Evolutionary conservation across 2,888 invertebrate genomes (phyloP).

Genomic region (Pharmacophagus antenor): DNA sequence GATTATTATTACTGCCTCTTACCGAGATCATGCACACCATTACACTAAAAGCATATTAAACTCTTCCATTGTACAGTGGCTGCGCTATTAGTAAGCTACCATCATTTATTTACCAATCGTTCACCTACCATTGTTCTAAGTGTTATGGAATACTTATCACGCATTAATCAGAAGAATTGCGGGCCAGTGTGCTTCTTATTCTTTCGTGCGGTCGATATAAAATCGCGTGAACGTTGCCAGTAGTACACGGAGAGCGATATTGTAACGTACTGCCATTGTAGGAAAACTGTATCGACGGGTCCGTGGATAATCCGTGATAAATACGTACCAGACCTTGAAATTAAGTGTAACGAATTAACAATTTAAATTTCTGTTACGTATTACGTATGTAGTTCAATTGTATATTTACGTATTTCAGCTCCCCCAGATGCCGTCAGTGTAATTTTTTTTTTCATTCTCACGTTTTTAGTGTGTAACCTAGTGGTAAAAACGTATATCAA

Average conservation of each 20-base stretch:
- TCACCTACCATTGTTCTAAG: constrained; percentile 47
- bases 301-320: constrained; percentile 64
- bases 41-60: constrained; percentile 16
- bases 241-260: constrained; percentile 8
- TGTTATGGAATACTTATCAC: constrained; percentile 33
- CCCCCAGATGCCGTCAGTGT: too few relatives aligned
- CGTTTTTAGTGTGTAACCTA: too few relatives aligned
- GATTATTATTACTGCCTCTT: neutral
- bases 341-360: constrained; percentile 41
- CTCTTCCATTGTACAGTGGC: constrained; percentile 33
- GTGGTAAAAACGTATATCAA: too few relatives aligned
- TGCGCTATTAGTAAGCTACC: constrained; percentile 16
- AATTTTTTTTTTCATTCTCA: too few relatives aligned
- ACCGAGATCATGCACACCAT: constrained; percentile 12
- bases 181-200: constrained; percentile 14
- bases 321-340: constrained; percentile 53
- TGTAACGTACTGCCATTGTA: constrained; percentile 19
- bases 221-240: neutral
- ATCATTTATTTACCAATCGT: constrained; percentile 42
- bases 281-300: constrained; percentile 32
- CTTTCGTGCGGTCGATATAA: neutral
- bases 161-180: constrained; percentile 2
- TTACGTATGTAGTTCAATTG: too few relatives aligned
- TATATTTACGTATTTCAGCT: neutral
- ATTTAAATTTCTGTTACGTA: constrained; percentile 1